A percentile compares a stretch with the other conserved stretches of the same genome.
phyloP scores from a whole-genome alignment of 2,113 vertebrate genomes.

The Procapra przewalskii region DNA sequence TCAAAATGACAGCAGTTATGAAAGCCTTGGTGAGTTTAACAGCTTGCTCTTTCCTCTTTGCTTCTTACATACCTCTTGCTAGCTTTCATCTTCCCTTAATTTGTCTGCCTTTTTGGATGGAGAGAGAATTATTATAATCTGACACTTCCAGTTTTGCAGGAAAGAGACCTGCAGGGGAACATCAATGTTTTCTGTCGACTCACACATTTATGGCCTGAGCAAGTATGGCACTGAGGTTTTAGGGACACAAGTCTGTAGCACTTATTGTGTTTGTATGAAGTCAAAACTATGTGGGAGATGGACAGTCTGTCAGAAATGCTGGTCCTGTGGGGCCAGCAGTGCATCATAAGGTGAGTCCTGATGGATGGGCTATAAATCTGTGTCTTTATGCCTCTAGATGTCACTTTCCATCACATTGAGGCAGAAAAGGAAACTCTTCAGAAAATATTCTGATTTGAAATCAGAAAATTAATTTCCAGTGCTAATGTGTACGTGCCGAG shows the following conservation, averaged over 20 bases:
- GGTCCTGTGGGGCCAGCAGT: too few relatives aligned
- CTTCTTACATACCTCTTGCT: background rate
- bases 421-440: background rate
- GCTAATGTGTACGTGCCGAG: background rate
- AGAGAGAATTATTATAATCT: conserved; percentile 44
- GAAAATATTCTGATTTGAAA: background rate
- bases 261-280: background rate
- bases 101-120: conserved; percentile 46
- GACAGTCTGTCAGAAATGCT: background rate
- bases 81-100: conserved; percentile 44
- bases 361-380: background rate
- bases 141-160: conserved; percentile 23
- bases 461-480: background rate
- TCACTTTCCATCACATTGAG: background rate
- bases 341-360: background rate
- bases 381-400: background rate
- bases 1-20: conserved; percentile 4
- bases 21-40: background rate
- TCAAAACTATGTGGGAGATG: background rate
- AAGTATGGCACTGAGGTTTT: background rate
- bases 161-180: background rate
- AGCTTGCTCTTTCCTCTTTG: conserved; percentile 29
- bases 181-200: background rate
- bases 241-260: background rate
- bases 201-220: background rate